phyloP scores from a whole-genome alignment of 2,888 invertebrate genomes.

The Falcaria lacertinaria region DNA sequence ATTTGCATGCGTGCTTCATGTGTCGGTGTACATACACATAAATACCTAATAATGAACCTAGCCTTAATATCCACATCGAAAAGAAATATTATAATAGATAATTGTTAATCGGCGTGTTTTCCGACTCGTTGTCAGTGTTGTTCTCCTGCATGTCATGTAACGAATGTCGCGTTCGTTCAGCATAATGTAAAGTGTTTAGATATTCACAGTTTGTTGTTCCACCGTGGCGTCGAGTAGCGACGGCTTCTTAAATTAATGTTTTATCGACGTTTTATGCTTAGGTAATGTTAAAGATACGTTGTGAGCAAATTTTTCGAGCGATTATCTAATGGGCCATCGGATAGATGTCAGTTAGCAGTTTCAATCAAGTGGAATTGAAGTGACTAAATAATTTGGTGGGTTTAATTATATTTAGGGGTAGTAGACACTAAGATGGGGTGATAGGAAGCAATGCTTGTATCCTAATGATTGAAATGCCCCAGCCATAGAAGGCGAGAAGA shows the following conservation, averaged over 20 bases:
- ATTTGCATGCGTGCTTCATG: constrained; percentile 76
- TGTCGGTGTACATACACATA: constrained; percentile 60
- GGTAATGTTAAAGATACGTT: constrained; percentile 51
- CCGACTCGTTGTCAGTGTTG: not conserved
- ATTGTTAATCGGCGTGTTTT: constrained; percentile 30
- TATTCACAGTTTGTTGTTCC: constrained; percentile 38
- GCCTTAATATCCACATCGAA: constrained; percentile 78
- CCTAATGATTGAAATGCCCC: too few species aligned
- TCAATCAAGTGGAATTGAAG: not conserved
- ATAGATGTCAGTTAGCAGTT: constrained; percentile 2
- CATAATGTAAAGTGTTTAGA: constrained; percentile 54
- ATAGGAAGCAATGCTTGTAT: too few species aligned
- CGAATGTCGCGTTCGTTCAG: constrained; percentile 70
- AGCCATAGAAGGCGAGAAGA: too few species aligned
- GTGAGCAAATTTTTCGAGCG: constrained; percentile 74
- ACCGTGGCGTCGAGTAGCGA: constrained; percentile 52
- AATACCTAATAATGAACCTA: constrained; percentile 66
- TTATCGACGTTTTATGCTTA: constrained; percentile 74
- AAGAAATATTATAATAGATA: constrained; percentile 52
- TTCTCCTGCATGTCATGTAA: constrained; percentile 69
- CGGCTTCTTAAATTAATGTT: constrained; percentile 52
- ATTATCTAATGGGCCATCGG: constrained; percentile 32
- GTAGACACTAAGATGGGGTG: not conserved
- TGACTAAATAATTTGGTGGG: not conserved
- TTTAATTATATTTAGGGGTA: not conserved